Conservation (phyloP, 2,797 vertebrate genomes). For the Pogonophryne albipinna region DNA sequence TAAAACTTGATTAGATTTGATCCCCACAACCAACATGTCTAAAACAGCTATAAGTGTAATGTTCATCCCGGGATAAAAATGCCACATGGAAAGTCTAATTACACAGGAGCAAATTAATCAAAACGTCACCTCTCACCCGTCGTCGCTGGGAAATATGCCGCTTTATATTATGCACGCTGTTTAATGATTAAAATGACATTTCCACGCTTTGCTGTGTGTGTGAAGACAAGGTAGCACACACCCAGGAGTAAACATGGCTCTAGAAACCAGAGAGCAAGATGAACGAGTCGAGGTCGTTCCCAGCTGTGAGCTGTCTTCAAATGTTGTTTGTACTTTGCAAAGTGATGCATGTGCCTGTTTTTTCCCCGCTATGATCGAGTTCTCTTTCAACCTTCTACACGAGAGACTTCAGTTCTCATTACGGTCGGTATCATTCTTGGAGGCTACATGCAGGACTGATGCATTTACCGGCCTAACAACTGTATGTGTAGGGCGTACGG, state of each 20-base stretch:
- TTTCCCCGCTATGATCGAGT: background rate
- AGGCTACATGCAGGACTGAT: slow-evolving; percentile 8
- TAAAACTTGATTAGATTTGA: background rate
- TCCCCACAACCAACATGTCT: slow-evolving; percentile 18
- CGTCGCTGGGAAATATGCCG: slow-evolving; percentile 22
- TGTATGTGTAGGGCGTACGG: background rate
- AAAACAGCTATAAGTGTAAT: slow-evolving; percentile 13
- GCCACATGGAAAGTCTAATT: slow-evolving; percentile 11
- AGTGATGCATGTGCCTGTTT: slow-evolving; percentile 16
- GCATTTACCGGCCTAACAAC: background rate
- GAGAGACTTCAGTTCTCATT: slow-evolving; percentile 23
- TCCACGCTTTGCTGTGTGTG: slow-evolving; percentile 30
- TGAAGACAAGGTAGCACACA: slow-evolving; percentile 26
- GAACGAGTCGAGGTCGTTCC: slow-evolving; percentile 37
- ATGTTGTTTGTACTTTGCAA: slow-evolving; percentile 34
- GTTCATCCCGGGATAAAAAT: slow-evolving; percentile 13
- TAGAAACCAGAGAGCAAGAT: slow-evolving; percentile 32
- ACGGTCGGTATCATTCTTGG: background rate
- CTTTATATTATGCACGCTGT: slow-evolving; percentile 22
- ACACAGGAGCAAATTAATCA: slow-evolving; percentile 12
- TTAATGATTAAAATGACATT: slow-evolving; percentile 57
- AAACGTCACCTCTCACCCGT: slow-evolving; percentile 8
- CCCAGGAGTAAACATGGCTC: slow-evolving; percentile 39
- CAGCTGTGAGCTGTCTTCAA: slow-evolving; percentile 39
- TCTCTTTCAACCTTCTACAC: slow-evolving; percentile 29